Evolutionary conservation across 2,888 invertebrate species (phyloP).

Genomic region (Halictus quadricinctus): DNA sequence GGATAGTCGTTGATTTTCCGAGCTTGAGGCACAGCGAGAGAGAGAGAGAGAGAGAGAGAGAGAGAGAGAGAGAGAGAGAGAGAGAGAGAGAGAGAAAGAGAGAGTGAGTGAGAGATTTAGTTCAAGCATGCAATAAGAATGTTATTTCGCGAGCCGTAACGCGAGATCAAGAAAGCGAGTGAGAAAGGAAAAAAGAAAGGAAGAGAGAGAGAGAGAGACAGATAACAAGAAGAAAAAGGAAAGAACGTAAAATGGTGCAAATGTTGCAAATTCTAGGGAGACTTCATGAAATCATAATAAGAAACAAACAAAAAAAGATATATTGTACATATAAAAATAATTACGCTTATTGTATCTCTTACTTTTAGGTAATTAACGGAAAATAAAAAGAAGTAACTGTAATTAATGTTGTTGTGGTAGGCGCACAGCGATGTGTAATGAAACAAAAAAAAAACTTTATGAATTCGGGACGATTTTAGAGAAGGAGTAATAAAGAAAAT

Average conservation of each 20-base stretch:
- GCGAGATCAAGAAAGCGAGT: constrained; percentile 55
- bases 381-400: constrained; percentile 75
- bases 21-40: constrained; percentile 55
- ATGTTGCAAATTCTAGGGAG: constrained; percentile 71
- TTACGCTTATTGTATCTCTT: constrained; percentile 82
- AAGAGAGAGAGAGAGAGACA: constrained; percentile 25
- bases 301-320: constrained; percentile 75
- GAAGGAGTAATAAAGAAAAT: constrained; percentile 81
- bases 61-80: too few relatives aligned
- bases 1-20: constrained; percentile 62
- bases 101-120: constrained; percentile 47
- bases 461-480: constrained; percentile 80
- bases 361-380: constrained; percentile 82
- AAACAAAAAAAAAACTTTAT: constrained; percentile 68
- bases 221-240: constrained; percentile 31
- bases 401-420: constrained; percentile 83
- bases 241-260: constrained; percentile 67
- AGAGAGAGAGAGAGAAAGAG: background rate
- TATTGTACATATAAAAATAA: constrained; percentile 81
- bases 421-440: constrained; percentile 81
- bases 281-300: constrained; percentile 74
- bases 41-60: background rate
- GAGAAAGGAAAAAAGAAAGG: background rate
- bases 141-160: constrained; percentile 72
- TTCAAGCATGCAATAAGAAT: constrained; percentile 63